Evolutionary conservation across 53 echinoderm and acorn worm species (phyloP), one percentile per base, ranked within the genome.

Genomic region (Mesocentrotus franciscanus): DNA sequence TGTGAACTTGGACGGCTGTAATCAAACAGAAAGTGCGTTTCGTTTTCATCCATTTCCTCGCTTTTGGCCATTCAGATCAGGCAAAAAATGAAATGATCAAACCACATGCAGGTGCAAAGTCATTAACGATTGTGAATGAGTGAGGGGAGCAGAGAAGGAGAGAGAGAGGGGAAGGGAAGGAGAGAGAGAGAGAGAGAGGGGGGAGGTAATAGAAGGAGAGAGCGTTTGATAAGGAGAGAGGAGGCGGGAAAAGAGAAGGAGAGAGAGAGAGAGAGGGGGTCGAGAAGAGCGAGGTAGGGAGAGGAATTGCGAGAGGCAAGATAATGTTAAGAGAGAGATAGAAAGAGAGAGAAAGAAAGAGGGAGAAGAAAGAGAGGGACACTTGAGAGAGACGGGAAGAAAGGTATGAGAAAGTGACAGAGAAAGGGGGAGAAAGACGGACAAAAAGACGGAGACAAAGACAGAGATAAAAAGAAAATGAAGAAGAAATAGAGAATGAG

Each of bases 31-130:
- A 81, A 81, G 42, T 81, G 36, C 81, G 36, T 81, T 39, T 81
- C 39, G 49, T 81, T 76, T 76, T 76, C 81, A 11, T 81, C 81
- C 17, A 81, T 42, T 81, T 81, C 18, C 81, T 81, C 36, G 81
- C 16, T 81, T 5, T 18, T 39, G 36, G 36, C 20, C 81, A 39
- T 81, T 81, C 81, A 5, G 81, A 81, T 7, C 81, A 12, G 81
- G 42, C 20, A 16, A 42, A 18, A 72, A 27, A 81, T 42, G 49
- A 22, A 81, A 42, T 81, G 36, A 81, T 81, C 81, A 33, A 81
- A 81, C 81, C 81, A 22, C 81, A 81, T 13, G 81, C 81, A 81
- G 81, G 81, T 81, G 81, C 81, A 81, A 81, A 39, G 81, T 81
- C 81, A 81, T 81, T 81, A 81, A 8, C 81, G 42, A 81, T 18